Evolutionary conservation across 2,888 invertebrate genomes (phyloP).

Genomic region (Pseudanteris insignis): DNA sequence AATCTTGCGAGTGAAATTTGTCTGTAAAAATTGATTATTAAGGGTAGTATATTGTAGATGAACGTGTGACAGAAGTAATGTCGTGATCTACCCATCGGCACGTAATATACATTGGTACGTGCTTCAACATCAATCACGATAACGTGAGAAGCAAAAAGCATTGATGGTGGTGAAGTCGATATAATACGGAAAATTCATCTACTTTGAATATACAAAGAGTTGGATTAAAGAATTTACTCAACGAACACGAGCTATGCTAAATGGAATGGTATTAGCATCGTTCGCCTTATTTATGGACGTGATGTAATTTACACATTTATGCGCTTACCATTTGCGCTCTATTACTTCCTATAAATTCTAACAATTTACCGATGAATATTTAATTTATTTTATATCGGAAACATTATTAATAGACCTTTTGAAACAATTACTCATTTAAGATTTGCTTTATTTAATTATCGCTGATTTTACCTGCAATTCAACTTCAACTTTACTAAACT

Average conservation of each 20-base stretch:
- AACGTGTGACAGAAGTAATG: conserved; percentile 42
- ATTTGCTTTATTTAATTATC: too few species aligned
- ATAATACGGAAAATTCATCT: conserved; percentile 41
- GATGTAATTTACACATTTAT: conserved; percentile 38
- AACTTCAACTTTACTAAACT: too few species aligned
- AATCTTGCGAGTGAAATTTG: neutral
- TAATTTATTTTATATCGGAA: too few species aligned
- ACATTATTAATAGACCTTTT: too few species aligned
- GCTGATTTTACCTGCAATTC: too few species aligned
- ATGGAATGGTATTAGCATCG: conserved; percentile 40
- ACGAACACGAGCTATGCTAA: conserved; percentile 35
- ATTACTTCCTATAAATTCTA: too few species aligned
- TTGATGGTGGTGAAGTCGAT: conserved; percentile 25
- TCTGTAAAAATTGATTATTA: neutral
- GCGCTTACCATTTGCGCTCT: conserved; percentile 31
- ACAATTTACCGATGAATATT: too few species aligned
- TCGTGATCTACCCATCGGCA: conserved; percentile 33
- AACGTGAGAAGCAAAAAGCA: too few species aligned
- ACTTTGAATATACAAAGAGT: conserved; percentile 41
- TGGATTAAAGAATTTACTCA: conserved; percentile 44
- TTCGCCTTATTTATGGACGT: conserved; percentile 36
- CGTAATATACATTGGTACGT: conserved; percentile 40
- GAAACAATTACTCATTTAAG: too few species aligned
- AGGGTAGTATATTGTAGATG: too few species aligned
- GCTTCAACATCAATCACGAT: conserved; percentile 41